Evolutionary conservation across 2,113 vertebrate genomes (phyloP), one percentile per base, ranked within the genome.

Genomic region (Meriones unguiculatus): DNA sequence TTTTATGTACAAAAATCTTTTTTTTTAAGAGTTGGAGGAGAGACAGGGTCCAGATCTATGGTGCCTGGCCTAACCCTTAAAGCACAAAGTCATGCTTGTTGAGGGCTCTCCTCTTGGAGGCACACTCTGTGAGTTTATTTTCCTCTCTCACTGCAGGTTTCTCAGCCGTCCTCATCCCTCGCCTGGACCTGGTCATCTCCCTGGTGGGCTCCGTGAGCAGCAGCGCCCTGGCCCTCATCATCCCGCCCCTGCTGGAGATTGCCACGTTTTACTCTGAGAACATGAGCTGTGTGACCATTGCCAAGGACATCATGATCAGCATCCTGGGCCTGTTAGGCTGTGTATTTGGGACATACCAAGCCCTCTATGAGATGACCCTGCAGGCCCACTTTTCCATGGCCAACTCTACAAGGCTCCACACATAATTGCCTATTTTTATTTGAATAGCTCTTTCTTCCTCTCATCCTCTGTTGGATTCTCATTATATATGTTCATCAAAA

Each of bases 161-260:
- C 22, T 98, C 99, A 30, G 99, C 99, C 85, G 95, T 99, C 97
- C 98, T 99, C 96, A 99, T 99, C 52, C 99, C 99, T 0, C 99
- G 99, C 96, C 98, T 99, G 98, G 99, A 99, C 98, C 95, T 99
- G 1, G 99, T 99, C 98, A 99, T 99, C 98, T 99, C 99, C 0
- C 97, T 99, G 98, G 99, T 99, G 50, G 99, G 99, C 92, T 99
- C 99, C 0, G 7, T 99, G 95, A 99, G 99, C 99, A 99, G 99
- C 99, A 99, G 99, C 0, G 99, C 99, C 75, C 98, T 99, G 97
- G 99, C 99, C 13, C 99, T 99, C 93, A 99, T 99, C 98, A 99
- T 99, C 94, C 99, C 99, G 0, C 99, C 99, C 0, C 87, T 99
- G 64, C 99, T 99, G 80, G 99, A 99, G 98, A 98, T 99, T 0